Conservation (phyloP, 2,113 vertebrate species). For the Orthonyx spaldingii region DNA sequence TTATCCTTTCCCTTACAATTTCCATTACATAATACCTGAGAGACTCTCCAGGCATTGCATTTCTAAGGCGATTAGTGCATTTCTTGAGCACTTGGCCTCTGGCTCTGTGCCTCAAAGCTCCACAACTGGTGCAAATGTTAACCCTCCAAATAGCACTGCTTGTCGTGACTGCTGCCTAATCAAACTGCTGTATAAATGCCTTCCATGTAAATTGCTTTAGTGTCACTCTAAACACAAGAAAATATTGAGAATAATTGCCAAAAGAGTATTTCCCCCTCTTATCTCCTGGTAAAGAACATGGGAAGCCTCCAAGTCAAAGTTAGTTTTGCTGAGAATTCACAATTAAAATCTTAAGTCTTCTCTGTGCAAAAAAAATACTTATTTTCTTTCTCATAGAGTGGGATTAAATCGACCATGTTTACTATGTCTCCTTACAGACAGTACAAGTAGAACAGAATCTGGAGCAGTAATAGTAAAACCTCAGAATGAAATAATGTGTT, state of each 20-base stretch:
- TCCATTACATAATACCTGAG: neutral
- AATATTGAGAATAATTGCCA: neutral
- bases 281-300: neutral
- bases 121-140: neutral
- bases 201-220: neutral
- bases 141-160: neutral
- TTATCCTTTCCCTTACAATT: neutral
- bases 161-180: neutral
- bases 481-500: conserved; percentile 30
- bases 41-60: conserved; percentile 1
- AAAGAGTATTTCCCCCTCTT: neutral
- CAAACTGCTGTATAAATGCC: neutral
- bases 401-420: neutral
- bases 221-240: neutral
- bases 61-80: conserved; percentile 33
- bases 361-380: conserved; percentile 15
- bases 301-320: neutral
- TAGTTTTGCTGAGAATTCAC: conserved; percentile 13
- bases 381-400: neutral
- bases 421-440: neutral
- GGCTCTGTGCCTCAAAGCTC: neutral
- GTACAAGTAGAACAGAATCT: neutral
- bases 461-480: conserved; percentile 29
- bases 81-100: conserved; percentile 17
- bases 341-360: conserved; percentile 24